A percentile compares a stretch with the other conserved stretches of the same genome.
These are phyloP conservation scores for Chrysocyon brachyurus DNA, from an alignment of 2,797 vertebrate species.

Conservation along the genomic window DNA sequence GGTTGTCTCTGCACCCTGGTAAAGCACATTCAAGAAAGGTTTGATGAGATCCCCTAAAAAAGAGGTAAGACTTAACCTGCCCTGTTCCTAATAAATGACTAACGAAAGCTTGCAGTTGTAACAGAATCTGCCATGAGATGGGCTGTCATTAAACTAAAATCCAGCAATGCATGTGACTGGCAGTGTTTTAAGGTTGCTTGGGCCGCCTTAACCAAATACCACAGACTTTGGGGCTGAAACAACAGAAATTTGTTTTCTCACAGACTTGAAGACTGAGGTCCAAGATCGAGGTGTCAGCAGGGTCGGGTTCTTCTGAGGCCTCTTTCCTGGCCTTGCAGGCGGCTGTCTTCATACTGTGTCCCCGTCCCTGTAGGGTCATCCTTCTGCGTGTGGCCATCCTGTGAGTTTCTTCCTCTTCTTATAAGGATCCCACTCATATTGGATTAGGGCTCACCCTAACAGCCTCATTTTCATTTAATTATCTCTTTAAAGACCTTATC, in stretches of 20 bases:
- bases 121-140: background rate
- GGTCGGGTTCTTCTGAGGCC: background rate
- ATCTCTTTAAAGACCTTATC: background rate
- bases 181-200: background rate
- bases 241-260: background rate
- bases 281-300: background rate
- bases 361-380: background rate
- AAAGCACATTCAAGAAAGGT: background rate
- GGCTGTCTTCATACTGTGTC: background rate
- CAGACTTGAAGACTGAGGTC: background rate
- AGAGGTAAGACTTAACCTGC: background rate
- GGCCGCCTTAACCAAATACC: background rate
- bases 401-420: background rate
- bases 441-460: background rate
- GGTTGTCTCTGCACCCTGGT: background rate
- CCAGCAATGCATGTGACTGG: background rate
- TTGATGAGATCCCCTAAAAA: background rate
- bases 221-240: background rate
- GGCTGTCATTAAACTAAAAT: slow-evolving; percentile 23
- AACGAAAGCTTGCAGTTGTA: background rate
- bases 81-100: background rate
- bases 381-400: background rate
- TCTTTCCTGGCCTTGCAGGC: background rate
- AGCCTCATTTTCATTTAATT: background rate
- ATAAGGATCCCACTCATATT: background rate